Base-by-base conservation (phyloP, 2,113 vertebrate species). In the Oreocharis arfaki region DNA sequence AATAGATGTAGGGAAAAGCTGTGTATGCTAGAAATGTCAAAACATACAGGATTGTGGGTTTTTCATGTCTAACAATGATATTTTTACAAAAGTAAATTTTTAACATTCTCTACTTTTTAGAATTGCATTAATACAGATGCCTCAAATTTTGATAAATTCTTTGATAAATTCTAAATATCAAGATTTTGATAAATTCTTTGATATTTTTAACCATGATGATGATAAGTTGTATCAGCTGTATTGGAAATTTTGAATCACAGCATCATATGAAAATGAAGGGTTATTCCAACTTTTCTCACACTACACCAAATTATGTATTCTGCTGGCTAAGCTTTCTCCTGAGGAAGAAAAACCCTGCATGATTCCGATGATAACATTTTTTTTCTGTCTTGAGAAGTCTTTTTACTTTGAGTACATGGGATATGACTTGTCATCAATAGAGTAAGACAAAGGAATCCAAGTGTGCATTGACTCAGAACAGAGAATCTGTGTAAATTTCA, bases 21-120 rank as follows among this genome's bases (percentile, higher is more conserved):
- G 8, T 32, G 20, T 33, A 35, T 23, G 14, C 37, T 61, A 79
- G n/a, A 87, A 79, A 64, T 52, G 11, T 42, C 33, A 59, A 16
- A 52, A 9, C 4, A 13, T n/a, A 47, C 5, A 60, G 12, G 22
- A 23, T 7, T 67, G 9, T 16, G 10, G 0, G 1, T 41, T 71
- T 71, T 68, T 59, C 6, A 33, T 39, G 9, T 57, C 68, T 83
- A 85, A 61, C 2, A 0, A 46, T 17, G 19, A 3, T 1, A 11
- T 59, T 83, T 92, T 65, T 37, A 35, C 67, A 85, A 41, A 68
- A n/a, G 1, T 44, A 50, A 22, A 64, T 18, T 32, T 55, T 37
- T 37, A 22, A 16, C 67, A 67, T 52, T 63, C 8, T 33, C 6
- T 55, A 27, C 3, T 52, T 83, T 84, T 57, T 33, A 59, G 17